Evolutionary conservation across 1,140 invertebrate genomes (phyloP).

Genomic region (Calosoma granatense): DNA sequence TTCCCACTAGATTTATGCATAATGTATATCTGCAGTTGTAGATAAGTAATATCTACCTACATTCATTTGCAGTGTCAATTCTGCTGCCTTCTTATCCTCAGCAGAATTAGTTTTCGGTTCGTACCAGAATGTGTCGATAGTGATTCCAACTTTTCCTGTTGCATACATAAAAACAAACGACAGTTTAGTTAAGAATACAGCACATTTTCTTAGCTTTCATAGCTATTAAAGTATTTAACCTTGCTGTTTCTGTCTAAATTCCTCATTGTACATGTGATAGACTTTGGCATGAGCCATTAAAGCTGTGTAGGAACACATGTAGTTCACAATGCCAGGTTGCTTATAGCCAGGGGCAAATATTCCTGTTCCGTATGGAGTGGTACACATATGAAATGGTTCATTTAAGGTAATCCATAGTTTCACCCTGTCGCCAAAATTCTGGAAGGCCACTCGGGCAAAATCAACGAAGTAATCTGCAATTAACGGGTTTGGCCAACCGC

Average conservation of each 20-base stretch:
- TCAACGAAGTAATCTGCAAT: conserved; percentile 44
- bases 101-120: conserved; percentile 34
- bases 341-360: conserved; percentile 44
- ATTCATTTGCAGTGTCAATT: conserved; percentile 37
- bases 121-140: conserved; percentile 36
- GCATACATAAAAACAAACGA: neutral
- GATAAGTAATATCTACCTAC: too few species aligned
- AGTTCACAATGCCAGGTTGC: conserved; percentile 45
- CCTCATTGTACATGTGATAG: conserved; percentile 52
- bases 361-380: conserved; percentile 43
- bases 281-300: conserved; percentile 52
- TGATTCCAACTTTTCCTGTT: conserved; percentile 41
- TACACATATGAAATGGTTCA: conserved; percentile 37
- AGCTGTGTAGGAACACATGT: conserved; percentile 50
- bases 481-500: conserved; percentile 48
- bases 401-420: conserved; percentile 42
- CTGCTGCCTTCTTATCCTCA: conserved; percentile 37
- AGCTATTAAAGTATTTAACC: conserved; percentile 28
- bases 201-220: conserved; percentile 7
- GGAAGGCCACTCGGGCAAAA: conserved; percentile 40
- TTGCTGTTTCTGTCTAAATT: conserved; percentile 46
- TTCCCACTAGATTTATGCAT: neutral
- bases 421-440: conserved; percentile 38
- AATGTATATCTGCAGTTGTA: neutral
- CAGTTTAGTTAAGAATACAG: neutral